Evolutionary conservation across 1,140 invertebrate species (phyloP), one percentile per base, ranked within the genome.

Genomic region (Daktulosphaira vitifoliae): DNA sequence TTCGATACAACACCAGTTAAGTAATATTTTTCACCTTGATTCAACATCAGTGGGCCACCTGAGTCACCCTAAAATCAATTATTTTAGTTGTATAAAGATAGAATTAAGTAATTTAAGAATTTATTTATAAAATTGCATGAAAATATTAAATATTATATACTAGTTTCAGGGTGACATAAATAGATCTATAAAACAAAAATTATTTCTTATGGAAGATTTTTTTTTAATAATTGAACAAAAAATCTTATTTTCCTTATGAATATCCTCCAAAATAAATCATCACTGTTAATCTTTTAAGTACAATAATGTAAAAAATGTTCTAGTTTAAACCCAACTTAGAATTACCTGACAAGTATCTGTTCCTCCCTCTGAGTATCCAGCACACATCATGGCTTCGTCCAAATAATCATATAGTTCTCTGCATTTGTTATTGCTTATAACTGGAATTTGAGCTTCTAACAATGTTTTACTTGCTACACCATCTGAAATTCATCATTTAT

Each of bases 41-140:
- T 72, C 18, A 77, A 77, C 85, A 91, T 89, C 3, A 92, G 71
- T 1, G 89, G 88, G n/a, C 90, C 90, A 8, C 89, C 89, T 33
- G 87, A 91, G 73, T 92, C 89, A 16, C 89, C 89, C 79, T 81
- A 68, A 64, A 74, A 26, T n/a, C n/a, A n/a, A n/a, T n/a, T n/a
- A n/a, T n/a, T n/a, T n/a, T n/a, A n/a, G n/a, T n/a, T n/a, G n/a
- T n/a, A n/a, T n/a, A n/a, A n/a, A n/a, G n/a, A n/a, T n/a, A n/a
- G n/a, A n/a, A n/a, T n/a, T n/a, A n/a, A n/a, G n/a, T n/a, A n/a
- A n/a, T n/a, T n/a, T n/a, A n/a, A n/a, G n/a, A n/a, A n/a, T n/a
- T n/a, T n/a, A n/a, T n/a, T n/a, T n/a, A n/a, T n/a, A n/a, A n/a
- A n/a, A n/a, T n/a, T n/a, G n/a, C n/a, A n/a, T n/a, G n/a, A n/a